Evolutionary conservation across 2,797 vertebrate species (phyloP).

Genomic region (Cichlasoma orientale): DNA sequence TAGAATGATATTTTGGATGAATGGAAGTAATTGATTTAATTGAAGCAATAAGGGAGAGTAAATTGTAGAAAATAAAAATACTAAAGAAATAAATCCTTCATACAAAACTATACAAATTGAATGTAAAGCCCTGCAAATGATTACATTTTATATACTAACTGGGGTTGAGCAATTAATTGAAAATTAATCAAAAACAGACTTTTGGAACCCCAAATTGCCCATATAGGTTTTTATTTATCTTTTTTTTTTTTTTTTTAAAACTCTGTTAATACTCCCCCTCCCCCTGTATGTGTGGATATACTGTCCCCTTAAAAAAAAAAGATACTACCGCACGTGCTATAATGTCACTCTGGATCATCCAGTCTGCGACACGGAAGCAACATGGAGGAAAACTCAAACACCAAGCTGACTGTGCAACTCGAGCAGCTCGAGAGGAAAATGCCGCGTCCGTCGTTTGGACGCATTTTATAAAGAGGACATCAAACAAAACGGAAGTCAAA

Average conservation of each 20-base stretch:
- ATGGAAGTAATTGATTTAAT: background rate
- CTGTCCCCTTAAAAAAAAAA: background rate
- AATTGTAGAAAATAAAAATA: background rate
- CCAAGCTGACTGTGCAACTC: too few species aligned
- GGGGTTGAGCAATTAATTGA: background rate
- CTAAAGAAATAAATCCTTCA: background rate
- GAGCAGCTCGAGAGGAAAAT: too few species aligned
- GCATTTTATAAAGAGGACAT: background rate
- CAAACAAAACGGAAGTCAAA: background rate
- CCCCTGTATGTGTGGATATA: background rate
- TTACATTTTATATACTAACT: background rate
- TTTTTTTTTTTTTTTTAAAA: background rate
- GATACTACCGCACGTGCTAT: background rate
- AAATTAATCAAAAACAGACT: background rate
- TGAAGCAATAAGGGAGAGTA: background rate
- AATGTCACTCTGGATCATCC: background rate
- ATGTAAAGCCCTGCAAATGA: background rate
- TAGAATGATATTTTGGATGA: background rate
- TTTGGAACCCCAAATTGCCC: background rate
- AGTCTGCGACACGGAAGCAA: too few species aligned
- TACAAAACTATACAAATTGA: background rate
- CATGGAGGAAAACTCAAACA: too few species aligned
- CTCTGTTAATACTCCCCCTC: background rate
- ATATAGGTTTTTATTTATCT: background rate
- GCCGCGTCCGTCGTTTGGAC: background rate